Percentiles rank a stretch among this genome's conserved stretches.
These are phyloP conservation scores for Stichodactyla mertensii DNA, from an alignment of 64 coral and sea anemone species.

Conservation along the genomic window DNA sequence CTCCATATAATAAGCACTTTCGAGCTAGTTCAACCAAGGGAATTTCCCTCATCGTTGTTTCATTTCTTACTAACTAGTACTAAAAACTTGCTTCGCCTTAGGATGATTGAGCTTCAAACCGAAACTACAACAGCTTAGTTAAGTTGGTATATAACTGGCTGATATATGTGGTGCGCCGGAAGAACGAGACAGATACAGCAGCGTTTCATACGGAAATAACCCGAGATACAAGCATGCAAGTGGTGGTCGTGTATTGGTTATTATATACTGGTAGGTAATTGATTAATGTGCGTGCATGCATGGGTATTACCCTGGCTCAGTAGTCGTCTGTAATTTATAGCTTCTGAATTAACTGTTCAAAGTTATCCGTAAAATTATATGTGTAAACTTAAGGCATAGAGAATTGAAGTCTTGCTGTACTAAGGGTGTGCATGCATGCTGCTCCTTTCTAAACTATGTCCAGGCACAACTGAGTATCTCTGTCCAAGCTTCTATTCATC, in stretches of 20 bases:
- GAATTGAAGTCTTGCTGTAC: no score
- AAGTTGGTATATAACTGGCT: neutral
- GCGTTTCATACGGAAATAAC: slow-evolving; percentile 1
- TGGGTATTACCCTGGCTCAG: neutral
- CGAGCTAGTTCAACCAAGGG: neutral
- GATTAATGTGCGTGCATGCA: neutral
- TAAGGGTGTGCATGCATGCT: no score
- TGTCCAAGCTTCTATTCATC: no score
- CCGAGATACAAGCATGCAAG: neutral
- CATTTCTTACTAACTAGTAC: no score
- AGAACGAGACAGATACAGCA: neutral
- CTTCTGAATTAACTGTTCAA: no score
- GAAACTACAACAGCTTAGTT: neutral
- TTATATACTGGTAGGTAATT: neutral
- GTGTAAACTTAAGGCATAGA: no score
- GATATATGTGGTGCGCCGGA: neutral
- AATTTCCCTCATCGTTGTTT: neutral
- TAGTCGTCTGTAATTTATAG: no score
- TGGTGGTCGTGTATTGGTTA: neutral
- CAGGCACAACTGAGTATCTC: no score
- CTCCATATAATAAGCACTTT: neutral
- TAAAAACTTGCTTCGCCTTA: no score
- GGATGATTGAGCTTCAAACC: neutral
- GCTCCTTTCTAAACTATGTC: no score
- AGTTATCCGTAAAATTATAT: no score